Base-by-base conservation (phyloP, 2,113 vertebrate genomes). In the Aptenodytes forsteri region DNA sequence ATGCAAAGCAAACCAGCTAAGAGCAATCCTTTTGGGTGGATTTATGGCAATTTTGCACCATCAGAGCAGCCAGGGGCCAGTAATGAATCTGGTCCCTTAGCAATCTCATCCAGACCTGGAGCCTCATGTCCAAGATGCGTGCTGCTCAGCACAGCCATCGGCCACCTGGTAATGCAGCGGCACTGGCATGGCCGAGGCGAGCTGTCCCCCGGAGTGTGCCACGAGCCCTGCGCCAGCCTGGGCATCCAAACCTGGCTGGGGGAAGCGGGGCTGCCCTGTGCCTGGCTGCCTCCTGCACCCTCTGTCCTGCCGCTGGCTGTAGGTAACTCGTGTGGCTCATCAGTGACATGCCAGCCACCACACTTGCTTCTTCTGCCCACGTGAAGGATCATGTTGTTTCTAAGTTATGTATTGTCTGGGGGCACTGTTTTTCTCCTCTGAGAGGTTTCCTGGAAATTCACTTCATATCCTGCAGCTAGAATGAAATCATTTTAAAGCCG, bases 301-400 rank as follows among this genome's bases (percentile, higher is more conserved):
- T 25, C 76, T 20, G 0, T 34, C 27, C 81, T 49, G 27, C 62
- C 0, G 1, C 70, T 44, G 83, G 46, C 27, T 21, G 44, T n/a
- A 9, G 61, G 54, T 47, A 8, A 20, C 38, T 14, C 3, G 0
- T 42, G 83, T 25, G 47, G n/a, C 61, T 67, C 61, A 13, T 18
- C 46, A 6, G 55, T 4, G 61, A 55, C 7, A 2, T 70, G 71
- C 55, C 65, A 19, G 71, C 21, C 7, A 1, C 44, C 29, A 7
- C 7, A 0, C 34, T 50, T 19, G 12, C 50, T 49, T 9, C 66
- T n/a, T 19, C 76, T 55, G 16, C 87, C 71, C 42, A 0, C 0
- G 0, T 12, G 67, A 36, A 62, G 54, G 13, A 67, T 15, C 19
- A 0, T 11, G 30, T 26, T 21, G 20, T 4, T 0, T 56, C 47